Evolutionary conservation across 2,888 invertebrate species (phyloP), one percentile per base, ranked within the genome.

Genomic region (Rhogogaster chlorosoma): DNA sequence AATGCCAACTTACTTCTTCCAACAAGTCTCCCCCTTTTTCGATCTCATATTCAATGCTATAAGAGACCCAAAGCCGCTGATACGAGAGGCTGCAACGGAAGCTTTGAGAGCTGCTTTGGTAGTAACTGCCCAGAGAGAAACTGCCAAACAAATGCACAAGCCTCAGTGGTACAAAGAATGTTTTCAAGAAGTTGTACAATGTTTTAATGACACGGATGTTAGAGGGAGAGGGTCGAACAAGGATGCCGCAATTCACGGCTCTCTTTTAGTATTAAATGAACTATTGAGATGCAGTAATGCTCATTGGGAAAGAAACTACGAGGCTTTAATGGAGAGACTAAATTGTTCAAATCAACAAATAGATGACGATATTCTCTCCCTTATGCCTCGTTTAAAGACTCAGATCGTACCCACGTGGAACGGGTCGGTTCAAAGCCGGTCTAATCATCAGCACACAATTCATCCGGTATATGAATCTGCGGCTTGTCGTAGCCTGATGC

Each of bases 1-100:
- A 12, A 98, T 99, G 95, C 99, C 99, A 0, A 99, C 99, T 10
- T 99, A 99, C 93, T 99, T 99, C 93, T 99, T 98, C 92, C 98
- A 98, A 93, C 98, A 98, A 94, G 98, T 98, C 0, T 97, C 98
- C 22, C 97, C 97, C 26, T 98, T 98, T 93, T 99, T 99, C 93
- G 99, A 99, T 87, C 96, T 98, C 84, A 98, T 99, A 87, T 97
- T 99, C 90, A 97, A 97, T 91, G 98, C 98, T 0, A 96, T 99
- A 73, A 96, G 98, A 89, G 99, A 99, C 94, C 97, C 98, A 0
- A 99, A 99, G 94, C 96, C 97, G 6, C 96, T 97, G 53, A 98
- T 99, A 86, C 95, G 99, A 78, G 98, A 99, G 93, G 98, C 97
- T 7, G 99, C 99, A 0, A 98, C 98, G 0, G 98, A 98, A 90